A percentile compares a stretch with the other conserved stretches of the same genome.
phyloP scores from a whole-genome alignment of 2,888 invertebrate genomes.

The Phorcus lineatus region DNA sequence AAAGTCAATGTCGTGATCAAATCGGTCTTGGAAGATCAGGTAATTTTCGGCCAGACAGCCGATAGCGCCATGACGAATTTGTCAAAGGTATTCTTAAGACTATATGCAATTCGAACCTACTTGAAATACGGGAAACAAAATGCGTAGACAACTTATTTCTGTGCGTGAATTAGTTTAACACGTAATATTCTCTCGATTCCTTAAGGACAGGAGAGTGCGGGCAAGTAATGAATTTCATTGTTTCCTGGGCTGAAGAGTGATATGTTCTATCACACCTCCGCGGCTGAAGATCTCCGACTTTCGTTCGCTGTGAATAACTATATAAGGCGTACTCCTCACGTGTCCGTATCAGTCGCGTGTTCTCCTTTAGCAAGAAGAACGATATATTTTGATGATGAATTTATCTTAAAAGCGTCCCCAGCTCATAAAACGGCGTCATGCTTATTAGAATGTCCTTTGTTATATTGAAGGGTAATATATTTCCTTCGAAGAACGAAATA shows the following conservation, averaged over 20 bases:
- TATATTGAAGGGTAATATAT: too few relatives aligned
- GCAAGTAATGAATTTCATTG: conserved; percentile 15
- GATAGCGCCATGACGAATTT: not conserved
- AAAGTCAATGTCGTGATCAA: not conserved
- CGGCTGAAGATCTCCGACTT: not conserved
- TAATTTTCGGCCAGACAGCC: not conserved
- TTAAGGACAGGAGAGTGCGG: conserved; percentile 6
- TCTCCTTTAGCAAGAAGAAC: too few relatives aligned
- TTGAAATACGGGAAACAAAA: not conserved
- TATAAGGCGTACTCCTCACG: too few relatives aligned
- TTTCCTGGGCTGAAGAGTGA: not conserved
- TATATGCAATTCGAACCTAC: conserved; percentile 4
- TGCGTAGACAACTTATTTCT: conserved; percentile 18
- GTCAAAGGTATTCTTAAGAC: not conserved
- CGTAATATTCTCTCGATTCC: not conserved
- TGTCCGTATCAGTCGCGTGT: too few relatives aligned
- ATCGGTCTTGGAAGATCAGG: not conserved
- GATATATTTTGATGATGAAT: too few relatives aligned
- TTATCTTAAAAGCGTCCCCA: too few relatives aligned
- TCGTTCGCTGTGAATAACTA: not conserved
- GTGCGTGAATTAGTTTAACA: conserved; percentile 24
- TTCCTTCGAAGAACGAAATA: too few relatives aligned
- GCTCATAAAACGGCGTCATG: too few relatives aligned
- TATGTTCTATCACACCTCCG: not conserved
- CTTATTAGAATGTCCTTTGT: too few relatives aligned